phyloP scores from a whole-genome alignment of 2,888 invertebrate genomes.

The Leptinotarsa rubiginosa region DNA sequence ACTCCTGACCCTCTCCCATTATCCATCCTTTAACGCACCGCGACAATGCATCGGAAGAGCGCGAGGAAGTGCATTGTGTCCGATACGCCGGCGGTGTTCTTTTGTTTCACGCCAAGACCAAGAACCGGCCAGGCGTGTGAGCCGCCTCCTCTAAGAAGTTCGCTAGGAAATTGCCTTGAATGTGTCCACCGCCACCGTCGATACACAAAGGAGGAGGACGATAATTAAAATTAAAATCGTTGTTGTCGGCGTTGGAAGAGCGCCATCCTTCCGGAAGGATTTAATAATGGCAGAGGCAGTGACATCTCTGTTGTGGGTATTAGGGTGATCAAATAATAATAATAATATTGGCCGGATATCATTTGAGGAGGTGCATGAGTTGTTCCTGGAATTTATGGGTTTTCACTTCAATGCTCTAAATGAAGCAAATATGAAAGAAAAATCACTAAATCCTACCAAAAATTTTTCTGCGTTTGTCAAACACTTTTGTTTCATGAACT shows the following conservation, averaged over 20 bases:
- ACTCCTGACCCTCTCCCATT: neutral
- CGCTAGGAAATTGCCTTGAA: neutral
- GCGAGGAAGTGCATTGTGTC: slow-evolving; percentile 65
- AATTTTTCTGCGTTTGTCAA: no score
- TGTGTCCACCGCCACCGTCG: slow-evolving; percentile 4
- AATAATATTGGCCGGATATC: no score
- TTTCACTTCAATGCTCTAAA: no score
- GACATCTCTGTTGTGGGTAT: neutral
- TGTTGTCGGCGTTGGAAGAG: slow-evolving; percentile 4
- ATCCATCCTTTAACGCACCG: slow-evolving; percentile 66
- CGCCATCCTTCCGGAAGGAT: slow-evolving; percentile 11
- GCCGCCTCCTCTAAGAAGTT: neutral
- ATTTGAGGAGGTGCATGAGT: no score
- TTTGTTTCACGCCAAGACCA: slow-evolving; percentile 55
- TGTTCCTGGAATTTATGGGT: no score
- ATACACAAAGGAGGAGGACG: slow-evolving; percentile 9
- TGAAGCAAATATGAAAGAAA: no score
- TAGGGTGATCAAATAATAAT: neutral
- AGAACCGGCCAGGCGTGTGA: slow-evolving; percentile 8
- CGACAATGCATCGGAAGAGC: slow-evolving; percentile 65
- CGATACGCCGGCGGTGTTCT: slow-evolving; percentile 59
- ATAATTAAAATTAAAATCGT: slow-evolving; percentile 10
- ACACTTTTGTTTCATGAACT: no score
- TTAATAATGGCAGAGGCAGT: neutral
- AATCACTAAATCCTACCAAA: no score